Evolutionary conservation across 2,797 vertebrate species (phyloP).

Genomic region (Acanthis flammea): DNA sequence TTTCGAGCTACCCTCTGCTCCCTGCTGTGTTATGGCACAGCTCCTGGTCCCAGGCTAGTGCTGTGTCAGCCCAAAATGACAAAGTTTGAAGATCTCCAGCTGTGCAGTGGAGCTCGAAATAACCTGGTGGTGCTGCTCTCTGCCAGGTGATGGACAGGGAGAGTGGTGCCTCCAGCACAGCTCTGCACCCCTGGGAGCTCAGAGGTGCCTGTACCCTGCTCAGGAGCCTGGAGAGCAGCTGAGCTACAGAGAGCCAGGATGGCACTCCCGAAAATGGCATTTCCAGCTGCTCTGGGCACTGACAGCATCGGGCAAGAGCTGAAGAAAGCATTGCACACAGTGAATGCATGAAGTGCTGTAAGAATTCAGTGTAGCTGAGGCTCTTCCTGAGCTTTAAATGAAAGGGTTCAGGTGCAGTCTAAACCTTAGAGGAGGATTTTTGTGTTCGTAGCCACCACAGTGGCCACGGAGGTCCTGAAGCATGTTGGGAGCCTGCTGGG

Average conservation of each 20-base stretch:
- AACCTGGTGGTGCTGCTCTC: background rate
- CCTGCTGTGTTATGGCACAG: background rate
- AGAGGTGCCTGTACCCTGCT: background rate
- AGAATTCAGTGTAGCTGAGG: background rate
- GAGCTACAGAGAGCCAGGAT: background rate
- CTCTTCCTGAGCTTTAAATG: background rate
- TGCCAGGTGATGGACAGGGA: background rate
- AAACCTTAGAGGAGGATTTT: background rate
- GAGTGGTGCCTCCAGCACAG: background rate
- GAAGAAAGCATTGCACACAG: background rate
- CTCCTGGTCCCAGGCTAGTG: background rate
- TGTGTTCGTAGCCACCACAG: background rate
- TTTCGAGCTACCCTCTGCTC: background rate
- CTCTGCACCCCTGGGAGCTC: background rate
- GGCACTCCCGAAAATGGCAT: background rate
- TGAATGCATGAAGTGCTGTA: background rate
- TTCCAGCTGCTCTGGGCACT: background rate
- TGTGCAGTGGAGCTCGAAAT: rapidly evolving
- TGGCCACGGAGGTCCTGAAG: background rate
- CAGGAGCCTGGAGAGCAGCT: background rate
- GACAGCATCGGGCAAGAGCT: background rate
- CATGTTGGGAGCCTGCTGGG: background rate
- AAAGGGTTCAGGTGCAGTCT: background rate
- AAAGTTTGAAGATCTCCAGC: background rate
- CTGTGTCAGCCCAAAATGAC: background rate